Evolutionary conservation across 1,140 invertebrate species (phyloP).

Genomic region (Listronotus oregonensis): DNA sequence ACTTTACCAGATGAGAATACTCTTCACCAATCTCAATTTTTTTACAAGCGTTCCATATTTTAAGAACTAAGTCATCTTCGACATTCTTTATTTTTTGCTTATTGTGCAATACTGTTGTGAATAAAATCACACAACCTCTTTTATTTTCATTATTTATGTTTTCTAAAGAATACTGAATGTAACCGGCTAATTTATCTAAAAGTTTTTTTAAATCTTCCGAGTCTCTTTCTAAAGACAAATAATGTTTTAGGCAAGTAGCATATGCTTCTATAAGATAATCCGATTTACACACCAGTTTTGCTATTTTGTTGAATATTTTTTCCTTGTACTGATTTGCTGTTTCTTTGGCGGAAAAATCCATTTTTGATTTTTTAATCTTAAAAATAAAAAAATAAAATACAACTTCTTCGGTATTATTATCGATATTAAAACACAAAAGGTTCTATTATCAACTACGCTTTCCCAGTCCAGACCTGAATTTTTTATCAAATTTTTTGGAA

Average conservation of each 20-base stretch:
- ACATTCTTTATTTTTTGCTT: slow-evolving; percentile 38
- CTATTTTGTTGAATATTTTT: slow-evolving; percentile 21
- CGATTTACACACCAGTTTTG: slow-evolving; percentile 24
- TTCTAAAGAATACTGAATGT: slow-evolving; percentile 28
- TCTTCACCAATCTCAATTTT: slow-evolving; percentile 34
- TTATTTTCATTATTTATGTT: slow-evolving; percentile 30
- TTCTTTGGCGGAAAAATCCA: slow-evolving; percentile 21
- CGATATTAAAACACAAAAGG: too few species aligned
- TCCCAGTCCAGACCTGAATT: too few species aligned
- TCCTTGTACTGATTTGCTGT: slow-evolving; percentile 22
- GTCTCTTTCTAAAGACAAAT: slow-evolving; percentile 12
- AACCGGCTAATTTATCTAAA: slow-evolving; percentile 22
- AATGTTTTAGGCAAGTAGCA: slow-evolving; percentile 30
- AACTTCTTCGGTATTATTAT: too few species aligned
- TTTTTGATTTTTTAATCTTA: slow-evolving; percentile 43
- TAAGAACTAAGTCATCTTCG: slow-evolving; percentile 35
- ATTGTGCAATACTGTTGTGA: slow-evolving; percentile 43
- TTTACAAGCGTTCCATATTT: slow-evolving; percentile 46
- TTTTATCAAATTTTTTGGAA: too few species aligned
- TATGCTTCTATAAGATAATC: slow-evolving; percentile 26
- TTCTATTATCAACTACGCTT: too few species aligned
- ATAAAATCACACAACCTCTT: slow-evolving; percentile 40
- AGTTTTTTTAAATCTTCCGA: slow-evolving; percentile 11
- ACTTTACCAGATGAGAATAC: slow-evolving; percentile 41
- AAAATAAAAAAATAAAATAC: slow-evolving; percentile 23